A percentile compares a stretch with the other conserved stretches of the same genome.
These are phyloP conservation scores for Bubo blakistoni DNA, from an alignment of 2,113 vertebrate genomes.

Conservation along the genomic window DNA sequence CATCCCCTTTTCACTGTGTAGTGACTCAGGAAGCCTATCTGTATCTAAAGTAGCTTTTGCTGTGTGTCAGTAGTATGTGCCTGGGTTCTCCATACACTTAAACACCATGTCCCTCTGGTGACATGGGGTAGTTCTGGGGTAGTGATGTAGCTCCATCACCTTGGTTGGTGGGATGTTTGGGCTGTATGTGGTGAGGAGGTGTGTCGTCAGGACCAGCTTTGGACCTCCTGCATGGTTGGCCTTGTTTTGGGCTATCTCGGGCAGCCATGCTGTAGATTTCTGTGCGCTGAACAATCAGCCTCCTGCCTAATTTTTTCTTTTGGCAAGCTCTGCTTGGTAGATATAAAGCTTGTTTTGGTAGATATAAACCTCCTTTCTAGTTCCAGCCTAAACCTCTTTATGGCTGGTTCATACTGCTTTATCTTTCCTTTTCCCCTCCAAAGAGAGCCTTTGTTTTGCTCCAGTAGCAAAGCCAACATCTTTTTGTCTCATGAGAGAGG, in stretches of 20 bases:
- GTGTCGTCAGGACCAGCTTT: not conserved
- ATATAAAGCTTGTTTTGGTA: not conserved
- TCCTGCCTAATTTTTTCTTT: not conserved
- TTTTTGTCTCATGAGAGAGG: not conserved
- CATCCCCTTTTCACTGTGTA: not conserved
- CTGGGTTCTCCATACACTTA: not conserved
- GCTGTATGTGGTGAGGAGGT: not conserved
- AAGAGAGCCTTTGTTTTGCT: not conserved
- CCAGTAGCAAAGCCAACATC: not conserved
- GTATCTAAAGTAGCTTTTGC: not conserved
- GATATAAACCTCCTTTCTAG: not conserved
- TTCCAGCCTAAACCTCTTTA: not conserved
- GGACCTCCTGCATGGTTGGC: not conserved
- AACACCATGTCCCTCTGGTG: not conserved
- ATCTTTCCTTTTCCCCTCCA: not conserved
- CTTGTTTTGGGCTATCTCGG: not conserved
- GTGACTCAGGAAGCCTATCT: not conserved
- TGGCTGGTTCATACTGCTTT: not conserved
- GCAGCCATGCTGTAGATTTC: not conserved
- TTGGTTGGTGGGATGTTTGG: not conserved
- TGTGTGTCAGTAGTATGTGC: fast-evolving
- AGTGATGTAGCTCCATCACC: not conserved
- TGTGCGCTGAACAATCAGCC: not conserved
- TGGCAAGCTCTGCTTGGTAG: not conserved
- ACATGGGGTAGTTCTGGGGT: not conserved